Conservation (phyloP, 2,113 vertebrate genomes). For the Lepisosteus oculatus region DNA sequence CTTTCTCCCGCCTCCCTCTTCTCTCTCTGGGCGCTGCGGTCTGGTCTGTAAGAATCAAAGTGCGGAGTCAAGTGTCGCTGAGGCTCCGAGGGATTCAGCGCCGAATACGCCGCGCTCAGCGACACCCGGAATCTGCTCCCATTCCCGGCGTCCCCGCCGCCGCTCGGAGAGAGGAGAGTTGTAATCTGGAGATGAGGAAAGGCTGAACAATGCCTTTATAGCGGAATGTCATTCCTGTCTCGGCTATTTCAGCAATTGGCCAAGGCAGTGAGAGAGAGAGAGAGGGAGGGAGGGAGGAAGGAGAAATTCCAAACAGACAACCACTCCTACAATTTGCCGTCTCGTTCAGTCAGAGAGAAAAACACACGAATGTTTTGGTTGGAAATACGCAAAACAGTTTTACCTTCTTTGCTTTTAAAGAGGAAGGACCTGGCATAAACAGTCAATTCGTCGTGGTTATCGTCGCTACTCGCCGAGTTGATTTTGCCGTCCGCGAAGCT, state of each 20-base stretch:
- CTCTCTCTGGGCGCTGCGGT: conserved; percentile 21
- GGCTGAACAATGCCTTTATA: conserved; percentile 85
- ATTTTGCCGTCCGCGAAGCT: too few species aligned
- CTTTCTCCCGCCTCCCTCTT: conserved; percentile 22
- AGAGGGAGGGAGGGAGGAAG: conserved; percentile 43
- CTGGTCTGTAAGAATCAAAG: conserved; percentile 47
- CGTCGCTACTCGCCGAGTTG: too few species aligned
- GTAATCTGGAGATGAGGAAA: conserved; percentile 71
- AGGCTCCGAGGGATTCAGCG: conserved; percentile 11
- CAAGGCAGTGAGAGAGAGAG: conserved; percentile 62
- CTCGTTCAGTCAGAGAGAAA: conserved; percentile 40
- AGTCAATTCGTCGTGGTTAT: too few species aligned
- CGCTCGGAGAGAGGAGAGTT: conserved; percentile 62
- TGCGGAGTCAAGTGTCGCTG: conserved; percentile 53
- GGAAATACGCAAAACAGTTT: too few species aligned
- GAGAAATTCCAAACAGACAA: conserved; percentile 58
- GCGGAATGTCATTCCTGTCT: conserved; percentile 75
- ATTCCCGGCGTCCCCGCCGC: conserved; percentile 54
- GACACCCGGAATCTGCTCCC: conserved; percentile 7
- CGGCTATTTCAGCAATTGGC: conserved; percentile 80
- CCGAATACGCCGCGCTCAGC: background rate
- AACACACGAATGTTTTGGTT: background rate
- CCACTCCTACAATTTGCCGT: conserved; percentile 67
- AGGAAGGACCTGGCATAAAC: too few species aligned
- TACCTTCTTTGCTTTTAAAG: too few species aligned